Base-by-base conservation (phyloP, 2,797 vertebrate genomes). In the Gila robusta region DNA sequence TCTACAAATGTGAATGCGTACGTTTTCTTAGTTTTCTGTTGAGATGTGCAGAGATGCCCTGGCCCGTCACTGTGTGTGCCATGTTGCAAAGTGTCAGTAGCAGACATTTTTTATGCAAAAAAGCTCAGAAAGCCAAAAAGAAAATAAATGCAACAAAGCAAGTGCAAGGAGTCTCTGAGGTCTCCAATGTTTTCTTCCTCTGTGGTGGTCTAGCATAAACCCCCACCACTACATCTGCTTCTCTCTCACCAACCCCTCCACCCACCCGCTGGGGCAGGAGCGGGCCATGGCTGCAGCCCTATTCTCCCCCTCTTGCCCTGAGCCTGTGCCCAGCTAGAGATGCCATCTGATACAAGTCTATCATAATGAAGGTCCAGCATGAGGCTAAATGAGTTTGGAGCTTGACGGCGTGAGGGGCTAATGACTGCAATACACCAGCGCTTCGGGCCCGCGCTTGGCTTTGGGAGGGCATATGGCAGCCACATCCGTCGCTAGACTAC, bases 351-450 rank as follows among this genome's bases (percentile, higher is more conserved):
- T 98, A 96, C 96, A 96, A 97, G 97, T 97, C 97, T 96, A 97
- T 97, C 97, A 97, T 99, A 98, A 98, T 98, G 97, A 96, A 98
- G 97, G 98, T 98, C 97, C 98, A 98, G 97, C 97, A 98, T 99
- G 98, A 97, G 97, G 97, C 97, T 98, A 98, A 99, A 98, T 97
- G 97, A 97, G 96, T 97, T 98, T 98, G 96, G 95, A 96, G 96
- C 97, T 95, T 96, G 96, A 96, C 97, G 96, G 96, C 95, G 96
- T 95, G 94, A 98, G 96, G 96, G 97, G 97, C 97, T 98, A 98
- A 99, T 99, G 98, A 97, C 95, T 94, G 94, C 96, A 90, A 87
- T 86, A 66, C 88, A 84, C 87, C 86, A 96, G 97, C 95, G 97
- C 95, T 56, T 95, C 91, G 95, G 91, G 95, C 96, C 96, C 96